Conservation (phyloP, 2,888 invertebrate genomes). For the Ochropleura leucogaster region DNA sequence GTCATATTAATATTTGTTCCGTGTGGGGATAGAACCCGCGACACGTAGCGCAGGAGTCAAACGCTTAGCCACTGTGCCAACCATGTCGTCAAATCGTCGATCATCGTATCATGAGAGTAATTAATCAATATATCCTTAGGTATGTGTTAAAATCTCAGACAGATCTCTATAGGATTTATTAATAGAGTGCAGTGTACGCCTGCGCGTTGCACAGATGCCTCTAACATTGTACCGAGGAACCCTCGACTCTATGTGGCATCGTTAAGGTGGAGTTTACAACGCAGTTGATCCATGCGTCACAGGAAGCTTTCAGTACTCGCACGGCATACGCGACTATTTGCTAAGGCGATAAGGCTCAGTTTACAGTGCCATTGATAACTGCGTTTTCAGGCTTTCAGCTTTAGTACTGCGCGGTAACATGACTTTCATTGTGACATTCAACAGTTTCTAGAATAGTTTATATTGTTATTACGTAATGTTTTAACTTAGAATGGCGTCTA, state of each 20-base stretch:
- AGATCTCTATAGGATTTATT: slow-evolving; percentile 9
- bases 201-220: slow-evolving; percentile 48
- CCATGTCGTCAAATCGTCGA: not conserved
- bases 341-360: not conserved
- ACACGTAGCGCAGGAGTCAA: too few relatives aligned
- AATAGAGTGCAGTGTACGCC: slow-evolving; percentile 29
- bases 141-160: slow-evolving; percentile 5
- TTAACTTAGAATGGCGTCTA: too few relatives aligned
- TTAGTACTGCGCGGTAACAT: not conserved
- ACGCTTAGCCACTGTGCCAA: too few relatives aligned
- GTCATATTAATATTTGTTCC: too few relatives aligned
- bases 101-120: not conserved
- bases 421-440: slow-evolving; percentile 13
- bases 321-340: not conserved
- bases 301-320: not conserved
- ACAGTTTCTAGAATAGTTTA: not conserved
- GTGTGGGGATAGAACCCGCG: too few relatives aligned
- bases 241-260: accelerated
- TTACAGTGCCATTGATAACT: not conserved
- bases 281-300: not conserved
- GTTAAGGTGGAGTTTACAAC: not conserved
- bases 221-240: not conserved
- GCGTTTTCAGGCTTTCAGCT: slow-evolving; percentile 10
- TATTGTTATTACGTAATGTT: not conserved
- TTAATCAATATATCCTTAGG: slow-evolving; percentile 30